Percentiles rank a stretch among this genome's conserved stretches.
These are phyloP conservation scores for Pandemis heparana DNA, from an alignment of 2,888 invertebrate genomes.

Conservation along the genomic window DNA sequence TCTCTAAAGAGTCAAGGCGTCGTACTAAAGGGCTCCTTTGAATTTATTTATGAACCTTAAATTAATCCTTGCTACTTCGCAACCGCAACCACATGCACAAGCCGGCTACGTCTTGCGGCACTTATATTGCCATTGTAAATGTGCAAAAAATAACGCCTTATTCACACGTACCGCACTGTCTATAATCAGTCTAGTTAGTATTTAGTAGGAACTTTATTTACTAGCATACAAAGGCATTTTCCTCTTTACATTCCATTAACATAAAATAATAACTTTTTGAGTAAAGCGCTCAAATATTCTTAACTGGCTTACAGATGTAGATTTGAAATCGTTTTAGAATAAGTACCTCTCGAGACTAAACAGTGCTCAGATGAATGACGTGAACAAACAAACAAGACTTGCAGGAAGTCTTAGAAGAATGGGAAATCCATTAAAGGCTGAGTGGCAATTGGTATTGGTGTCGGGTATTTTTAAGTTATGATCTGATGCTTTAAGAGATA, in stretches of 20 bases:
- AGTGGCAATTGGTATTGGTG: slow-evolving; percentile 28
- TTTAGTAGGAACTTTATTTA: background rate
- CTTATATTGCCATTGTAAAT: too few relatives aligned
- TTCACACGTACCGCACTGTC: too few relatives aligned
- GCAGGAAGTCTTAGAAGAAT: slow-evolving; percentile 23
- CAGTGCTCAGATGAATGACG: slow-evolving; percentile 31
- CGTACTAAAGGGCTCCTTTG: too few relatives aligned
- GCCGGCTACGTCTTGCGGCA: too few relatives aligned
- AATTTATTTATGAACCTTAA: too few relatives aligned
- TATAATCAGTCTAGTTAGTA: too few relatives aligned
- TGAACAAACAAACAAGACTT: slow-evolving; percentile 23
- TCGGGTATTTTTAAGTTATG: slow-evolving; percentile 20
- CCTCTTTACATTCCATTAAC: background rate
- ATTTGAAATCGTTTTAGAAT: slow-evolving; percentile 30
- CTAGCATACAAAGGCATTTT: background rate
- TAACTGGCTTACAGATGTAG: slow-evolving; percentile 14
- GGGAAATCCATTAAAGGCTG: slow-evolving; percentile 34
- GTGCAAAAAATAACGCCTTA: too few relatives aligned
- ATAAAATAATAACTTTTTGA: background rate
- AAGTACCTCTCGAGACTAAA: slow-evolving; percentile 34
- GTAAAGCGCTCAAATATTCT: slow-evolving; percentile 5
- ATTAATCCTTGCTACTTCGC: too few relatives aligned
- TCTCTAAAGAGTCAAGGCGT: too few relatives aligned
- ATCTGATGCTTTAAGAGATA: background rate
- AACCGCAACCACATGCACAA: too few relatives aligned